Evolutionary conservation across 2,113 vertebrate genomes (phyloP).

Genomic region (Leptobrachium ailaonicum): DNA sequence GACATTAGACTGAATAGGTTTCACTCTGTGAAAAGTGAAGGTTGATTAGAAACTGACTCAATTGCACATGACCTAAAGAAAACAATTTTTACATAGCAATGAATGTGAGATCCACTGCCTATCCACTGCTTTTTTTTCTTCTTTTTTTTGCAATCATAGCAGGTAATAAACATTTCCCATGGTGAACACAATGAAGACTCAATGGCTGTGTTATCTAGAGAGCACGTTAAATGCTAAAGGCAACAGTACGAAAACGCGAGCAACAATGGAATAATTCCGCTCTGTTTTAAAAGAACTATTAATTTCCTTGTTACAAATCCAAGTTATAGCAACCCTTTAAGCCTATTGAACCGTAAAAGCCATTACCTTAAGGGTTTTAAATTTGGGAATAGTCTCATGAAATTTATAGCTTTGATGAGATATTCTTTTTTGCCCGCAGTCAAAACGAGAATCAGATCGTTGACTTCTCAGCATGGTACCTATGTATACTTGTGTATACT

Average conservation of each 20-base stretch:
- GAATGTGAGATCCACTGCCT: constrained; percentile 54
- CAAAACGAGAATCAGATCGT: constrained; percentile 81
- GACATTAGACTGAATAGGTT: constrained; percentile 60
- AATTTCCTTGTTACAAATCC: constrained; percentile 89
- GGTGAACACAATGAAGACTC: constrained; percentile 60
- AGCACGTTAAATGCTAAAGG: constrained; percentile 60
- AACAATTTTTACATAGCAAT: constrained; percentile 61
- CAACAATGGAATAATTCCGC: constrained; percentile 78
- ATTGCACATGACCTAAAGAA: constrained; percentile 65
- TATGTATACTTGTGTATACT: constrained; percentile 74
- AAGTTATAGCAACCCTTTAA: constrained; percentile 86
- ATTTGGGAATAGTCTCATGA: constrained; percentile 79
- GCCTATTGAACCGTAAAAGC: constrained; percentile 83
- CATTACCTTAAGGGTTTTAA: constrained; percentile 86
- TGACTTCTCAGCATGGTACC: constrained; percentile 86
- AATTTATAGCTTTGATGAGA: constrained; percentile 88
- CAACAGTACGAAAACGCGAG: constrained; percentile 70
- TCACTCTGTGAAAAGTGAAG: constrained; percentile 63
- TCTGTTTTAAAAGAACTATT: constrained; percentile 90
- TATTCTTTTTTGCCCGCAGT: constrained; percentile 77
- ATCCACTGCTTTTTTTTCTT: constrained; percentile 35
- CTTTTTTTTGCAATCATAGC: constrained; percentile 48
- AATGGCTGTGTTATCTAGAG: constrained; percentile 56
- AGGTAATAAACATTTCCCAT: constrained; percentile 65
- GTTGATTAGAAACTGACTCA: constrained; percentile 68